Evolutionary conservation across 2,888 invertebrate species (phyloP).

Genomic region (Junonia oenone): DNA sequence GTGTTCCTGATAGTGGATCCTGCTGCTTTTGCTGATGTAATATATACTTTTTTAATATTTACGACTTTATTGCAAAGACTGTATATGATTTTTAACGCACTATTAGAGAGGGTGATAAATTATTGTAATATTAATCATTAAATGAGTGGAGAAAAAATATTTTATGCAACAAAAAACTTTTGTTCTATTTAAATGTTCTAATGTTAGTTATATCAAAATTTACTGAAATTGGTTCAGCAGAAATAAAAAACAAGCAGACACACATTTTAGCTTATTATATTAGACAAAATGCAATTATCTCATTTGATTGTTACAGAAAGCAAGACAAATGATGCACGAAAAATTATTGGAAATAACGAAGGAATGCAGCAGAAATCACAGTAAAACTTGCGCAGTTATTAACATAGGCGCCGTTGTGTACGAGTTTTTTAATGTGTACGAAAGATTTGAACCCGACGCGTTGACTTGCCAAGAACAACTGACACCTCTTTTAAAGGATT

Average conservation of each 20-base stretch:
- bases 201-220: too few species aligned
- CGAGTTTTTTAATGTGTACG: slow-evolving; percentile 59
- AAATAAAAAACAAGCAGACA: too few species aligned
- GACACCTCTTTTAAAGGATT: slow-evolving; percentile 46
- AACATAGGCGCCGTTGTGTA: slow-evolving; percentile 52
- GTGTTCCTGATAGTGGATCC: slow-evolving; percentile 85
- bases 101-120: too few species aligned
- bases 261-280: too few species aligned
- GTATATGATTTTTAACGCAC: not conserved
- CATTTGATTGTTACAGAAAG: slow-evolving; percentile 46
- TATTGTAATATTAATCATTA: too few species aligned
- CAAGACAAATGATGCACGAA: slow-evolving; percentile 62
- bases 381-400: slow-evolving; percentile 47
- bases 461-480: slow-evolving; percentile 46
- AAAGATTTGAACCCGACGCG: slow-evolving; percentile 57
- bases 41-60: not conserved
- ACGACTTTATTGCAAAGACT: not conserved
- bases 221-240: too few species aligned
- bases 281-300: too few species aligned
- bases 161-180: too few species aligned
- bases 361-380: slow-evolving; percentile 41
- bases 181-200: too few species aligned
- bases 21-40: slow-evolving; percentile 83
- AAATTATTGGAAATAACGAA: slow-evolving; percentile 46
- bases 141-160: too few species aligned